Percentiles rank a stretch among this genome's conserved stretches.
Conservation (phyloP, 2,113 vertebrate species). For the Piliocolobus tephrosceles region DNA sequence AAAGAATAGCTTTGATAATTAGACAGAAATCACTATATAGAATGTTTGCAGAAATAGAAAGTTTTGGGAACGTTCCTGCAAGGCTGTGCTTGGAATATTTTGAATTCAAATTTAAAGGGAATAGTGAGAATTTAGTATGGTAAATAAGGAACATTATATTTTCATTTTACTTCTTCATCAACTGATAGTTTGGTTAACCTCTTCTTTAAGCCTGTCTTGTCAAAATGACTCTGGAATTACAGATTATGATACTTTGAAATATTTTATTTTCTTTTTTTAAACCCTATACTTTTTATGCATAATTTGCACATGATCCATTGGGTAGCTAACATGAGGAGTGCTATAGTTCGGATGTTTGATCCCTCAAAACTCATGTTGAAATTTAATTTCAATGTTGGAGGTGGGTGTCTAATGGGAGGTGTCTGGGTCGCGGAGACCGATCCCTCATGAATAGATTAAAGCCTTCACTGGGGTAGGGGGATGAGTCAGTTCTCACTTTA, state of each 20-base stretch:
- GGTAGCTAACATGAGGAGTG: not conserved
- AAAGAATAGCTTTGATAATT: not conserved
- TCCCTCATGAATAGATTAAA: not conserved
- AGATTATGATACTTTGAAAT: not conserved
- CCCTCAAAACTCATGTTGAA: not conserved
- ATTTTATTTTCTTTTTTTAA: constrained; percentile 4
- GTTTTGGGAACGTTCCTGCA: not conserved
- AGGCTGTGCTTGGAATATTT: constrained; percentile 3
- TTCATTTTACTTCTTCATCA: not conserved
- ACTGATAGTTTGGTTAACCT: not conserved
- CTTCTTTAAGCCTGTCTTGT: not conserved
- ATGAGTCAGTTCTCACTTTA: not conserved
- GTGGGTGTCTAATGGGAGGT: not conserved
- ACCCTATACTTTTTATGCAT: not conserved
- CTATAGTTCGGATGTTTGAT: not conserved
- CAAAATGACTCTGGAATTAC: not conserved
- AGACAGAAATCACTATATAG: not conserved
- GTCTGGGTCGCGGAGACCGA: not conserved
- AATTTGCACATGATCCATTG: not conserved
- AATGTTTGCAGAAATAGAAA: not conserved
- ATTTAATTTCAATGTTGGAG: not conserved
- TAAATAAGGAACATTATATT: not conserved
- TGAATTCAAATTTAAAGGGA: constrained; percentile 35
- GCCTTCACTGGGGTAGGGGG: not conserved
- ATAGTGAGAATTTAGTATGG: not conserved